Evolutionary conservation across 2,888 invertebrate species (phyloP).

Genomic region (Notodonta ziczac): DNA sequence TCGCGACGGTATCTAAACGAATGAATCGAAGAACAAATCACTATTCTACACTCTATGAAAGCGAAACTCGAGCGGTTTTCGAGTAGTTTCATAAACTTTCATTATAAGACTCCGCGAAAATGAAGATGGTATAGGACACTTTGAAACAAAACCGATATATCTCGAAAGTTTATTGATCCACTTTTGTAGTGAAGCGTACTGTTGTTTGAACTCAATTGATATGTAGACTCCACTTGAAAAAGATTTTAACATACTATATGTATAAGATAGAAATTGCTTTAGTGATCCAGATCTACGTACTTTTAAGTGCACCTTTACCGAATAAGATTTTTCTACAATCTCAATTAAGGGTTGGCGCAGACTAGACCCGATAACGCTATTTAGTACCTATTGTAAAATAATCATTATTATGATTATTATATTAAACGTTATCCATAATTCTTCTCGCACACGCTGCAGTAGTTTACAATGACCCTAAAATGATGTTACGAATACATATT

Average conservation of each 20-base stretch:
- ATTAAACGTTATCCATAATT: too few relatives aligned
- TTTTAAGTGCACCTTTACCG: too few relatives aligned
- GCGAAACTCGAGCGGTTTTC: slow-evolving; percentile 43
- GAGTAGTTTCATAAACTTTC: slow-evolving; percentile 49
- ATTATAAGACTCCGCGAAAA: slow-evolving; percentile 50
- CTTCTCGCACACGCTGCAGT: too few relatives aligned
- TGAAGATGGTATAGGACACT: slow-evolving; percentile 54
- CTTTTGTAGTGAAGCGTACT: slow-evolving; percentile 16
- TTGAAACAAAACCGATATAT: slow-evolving; percentile 72
- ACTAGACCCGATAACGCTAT: too few relatives aligned
- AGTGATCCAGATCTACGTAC: neutral
- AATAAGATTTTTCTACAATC: too few relatives aligned
- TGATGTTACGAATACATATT: too few relatives aligned
- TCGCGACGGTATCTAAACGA: too few relatives aligned
- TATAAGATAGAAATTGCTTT: neutral
- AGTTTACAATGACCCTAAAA: too few relatives aligned
- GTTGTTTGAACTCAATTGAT: neutral
- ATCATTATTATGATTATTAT: too few relatives aligned
- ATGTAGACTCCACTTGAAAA: neutral
- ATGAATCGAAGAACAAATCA: too few relatives aligned
- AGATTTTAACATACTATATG: neutral
- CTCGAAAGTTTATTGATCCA: slow-evolving; percentile 50
- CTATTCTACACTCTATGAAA: slow-evolving; percentile 17
- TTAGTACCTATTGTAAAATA: too few relatives aligned
- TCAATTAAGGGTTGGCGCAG: too few relatives aligned